Evolutionary conservation across 2,113 vertebrate species (phyloP), one percentile per base, ranked within the genome.

Genomic region (Hyperoodon ampullatus): DNA sequence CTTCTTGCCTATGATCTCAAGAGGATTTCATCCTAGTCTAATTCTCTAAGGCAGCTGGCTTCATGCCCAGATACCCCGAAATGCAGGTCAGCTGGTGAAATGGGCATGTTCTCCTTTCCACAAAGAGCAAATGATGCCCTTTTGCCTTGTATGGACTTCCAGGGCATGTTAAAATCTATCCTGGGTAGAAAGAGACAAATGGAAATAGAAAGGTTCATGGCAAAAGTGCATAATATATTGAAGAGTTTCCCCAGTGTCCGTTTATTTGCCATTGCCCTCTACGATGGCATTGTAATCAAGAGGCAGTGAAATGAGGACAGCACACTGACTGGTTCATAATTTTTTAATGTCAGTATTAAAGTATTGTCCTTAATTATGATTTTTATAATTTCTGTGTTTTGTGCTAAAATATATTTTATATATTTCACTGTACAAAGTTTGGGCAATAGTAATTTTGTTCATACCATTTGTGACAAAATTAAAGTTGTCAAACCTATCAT

Each of bases 41-140:
- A 90, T 96, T 95, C 68, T 87, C 53, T 75, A 60, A 87, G 53
- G 21, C 65, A 95, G 44, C 50, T 94, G 97, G 95, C 93, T 93
- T 90, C 61, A 85, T 68, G 90, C 94, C 94, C 93, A 94, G 97
- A 90, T 61, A 77, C 26, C 50, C 75, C 10, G 4, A 47, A 94
- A 80, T 70, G 58, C 74, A 87, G 83, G 83, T 75, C 96, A 97
- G 13, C 53, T 93, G 35, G 35, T 83, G 47, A 94, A 89, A 95
- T 74, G 71, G 53, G 58, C 47, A n/a, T 66, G 70, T 66, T 94
- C 68, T 94, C 61, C 47, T 95, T 78, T 90, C 71, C 28, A 75
- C 70, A 90, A 90, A 61, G 8, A 95, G 28, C 8, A 90, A 90
- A 95, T 21, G 84, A 71, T 72, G 55, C 55, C 84, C 71, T 78